Base-by-base conservation (phyloP, 2,113 vertebrate species). In the Zapus hudsonius region DNA sequence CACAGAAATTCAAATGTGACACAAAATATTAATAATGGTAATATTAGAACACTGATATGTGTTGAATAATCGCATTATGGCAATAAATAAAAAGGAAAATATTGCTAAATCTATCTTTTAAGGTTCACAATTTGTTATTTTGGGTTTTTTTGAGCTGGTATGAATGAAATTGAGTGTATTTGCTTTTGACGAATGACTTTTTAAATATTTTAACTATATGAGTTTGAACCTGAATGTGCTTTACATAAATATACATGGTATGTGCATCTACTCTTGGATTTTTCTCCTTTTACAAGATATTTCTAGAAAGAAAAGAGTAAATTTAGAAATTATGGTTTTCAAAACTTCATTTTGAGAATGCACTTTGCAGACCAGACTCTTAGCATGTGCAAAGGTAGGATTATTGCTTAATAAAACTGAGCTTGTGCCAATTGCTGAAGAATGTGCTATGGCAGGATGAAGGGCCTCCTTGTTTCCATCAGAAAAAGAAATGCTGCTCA, bases 81-180 rank as follows among this genome's bases (percentile, higher is more conserved):
- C 66, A 44, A 42, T 55, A 87, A 95, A 91, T 9, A 75, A 92
- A 47, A 72, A 25, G 5, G 89, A 93, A 87, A 92, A 85, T 52
- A 76, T 44, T 76, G 19, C 11, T 70, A 52, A 64, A 52, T 36
- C 29, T 7, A 33, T 74, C 57, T 64, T 92, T 74, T 61, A 81
- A n/a, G 52, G 40, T 25, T 47, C 8, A 52, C 66, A 69, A 3
- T 0, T 7, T 25, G 10, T 25, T 33, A 40, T 70, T 91, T 78
- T n/a, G n/a, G n/a, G 4, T 74, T 93, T 89, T 79, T 44, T 36
- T 79, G 40, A 87, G 4, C 1, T 29, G 25, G 7, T 64, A 4
- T 59, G 13, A 44, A 69, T 13, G 44, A 81, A 80, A 12, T 59
- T 86, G 42, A 85, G 27, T 69, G 4, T 36, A 73, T 85, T 89